Evolutionary conservation across 1,140 invertebrate genomes (phyloP).

Genomic region (Ganaspis sp.): DNA sequence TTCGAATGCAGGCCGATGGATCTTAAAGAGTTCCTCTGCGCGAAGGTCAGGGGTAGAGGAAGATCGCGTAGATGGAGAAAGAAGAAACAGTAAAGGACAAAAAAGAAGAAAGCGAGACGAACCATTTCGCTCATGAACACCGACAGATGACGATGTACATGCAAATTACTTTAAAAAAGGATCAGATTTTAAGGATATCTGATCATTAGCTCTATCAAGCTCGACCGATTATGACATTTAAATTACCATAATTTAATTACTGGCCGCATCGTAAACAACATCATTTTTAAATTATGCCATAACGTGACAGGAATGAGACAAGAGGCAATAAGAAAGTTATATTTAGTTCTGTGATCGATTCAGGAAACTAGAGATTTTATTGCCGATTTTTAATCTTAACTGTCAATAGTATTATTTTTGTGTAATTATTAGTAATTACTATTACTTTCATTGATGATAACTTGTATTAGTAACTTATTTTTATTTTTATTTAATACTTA

Average conservation of each 20-base stretch:
- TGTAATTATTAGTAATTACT: too few relatives aligned
- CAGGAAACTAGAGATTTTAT: neutral
- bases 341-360: neutral
- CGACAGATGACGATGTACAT: neutral
- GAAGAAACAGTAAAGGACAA: neutral
- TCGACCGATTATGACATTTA: slow-evolving; percentile 31
- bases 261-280: slow-evolving; percentile 9
- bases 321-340: slow-evolving; percentile 39
- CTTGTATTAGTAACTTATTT: neutral
- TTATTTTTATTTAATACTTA: neutral
- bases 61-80: neutral
- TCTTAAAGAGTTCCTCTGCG: neutral
- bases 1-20: slow-evolving; percentile 7
- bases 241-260: slow-evolving; percentile 26
- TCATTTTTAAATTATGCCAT: slow-evolving; percentile 6
- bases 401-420: neutral
- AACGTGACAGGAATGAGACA: slow-evolving; percentile 3
- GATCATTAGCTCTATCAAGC: slow-evolving; percentile 13
- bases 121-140: slow-evolving; percentile 11
- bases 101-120: neutral
- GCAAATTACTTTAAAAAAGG: slow-evolving; percentile 2
- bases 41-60: slow-evolving; percentile 13
- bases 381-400: slow-evolving; percentile 6
- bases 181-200: neutral
- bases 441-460: too few relatives aligned